A percentile compares a stretch with the other conserved stretches of the same genome.
These are phyloP conservation scores for Tachina lurida DNA, from an alignment of 2,888 invertebrate species.

Conservation along the genomic window DNA sequence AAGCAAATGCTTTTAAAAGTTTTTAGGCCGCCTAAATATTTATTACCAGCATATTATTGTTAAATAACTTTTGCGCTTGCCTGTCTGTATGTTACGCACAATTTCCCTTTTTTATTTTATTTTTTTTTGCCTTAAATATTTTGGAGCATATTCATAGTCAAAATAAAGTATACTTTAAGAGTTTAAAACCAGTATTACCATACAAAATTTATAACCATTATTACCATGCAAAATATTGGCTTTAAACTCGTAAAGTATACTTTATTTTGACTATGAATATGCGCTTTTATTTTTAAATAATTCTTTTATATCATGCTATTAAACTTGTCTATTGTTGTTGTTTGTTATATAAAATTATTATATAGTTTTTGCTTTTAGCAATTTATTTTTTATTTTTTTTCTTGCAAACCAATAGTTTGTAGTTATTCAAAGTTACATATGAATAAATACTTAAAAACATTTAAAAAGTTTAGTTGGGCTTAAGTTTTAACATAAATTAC, in stretches of 20 bases:
- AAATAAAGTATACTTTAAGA: too few species aligned
- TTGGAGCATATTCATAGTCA: too few species aligned
- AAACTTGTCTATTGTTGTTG: slow-evolving; percentile 35
- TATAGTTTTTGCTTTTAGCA: slow-evolving; percentile 55
- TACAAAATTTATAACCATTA: too few species aligned
- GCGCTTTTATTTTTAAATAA: not conserved
- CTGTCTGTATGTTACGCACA: not conserved
- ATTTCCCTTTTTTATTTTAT: not conserved
- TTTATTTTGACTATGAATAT: too few species aligned
- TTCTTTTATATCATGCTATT: slow-evolving; percentile 31
- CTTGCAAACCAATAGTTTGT: slow-evolving; percentile 37
- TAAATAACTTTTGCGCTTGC: slow-evolving; percentile 34
- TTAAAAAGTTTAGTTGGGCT: slow-evolving; percentile 38
- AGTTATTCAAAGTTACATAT: slow-evolving; percentile 21
- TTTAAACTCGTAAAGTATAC: too few species aligned
- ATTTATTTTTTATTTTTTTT: slow-evolving; percentile 7
- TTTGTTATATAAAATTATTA: slow-evolving; percentile 17
- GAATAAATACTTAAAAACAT: slow-evolving; percentile 34
- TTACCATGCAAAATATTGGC: too few species aligned
- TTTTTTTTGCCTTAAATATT: not conserved
- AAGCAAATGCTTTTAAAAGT: not conserved
- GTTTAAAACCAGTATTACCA: too few species aligned
- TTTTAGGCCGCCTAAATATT: not conserved
- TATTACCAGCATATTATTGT: not conserved
- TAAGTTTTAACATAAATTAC: slow-evolving; percentile 55